Percentiles rank a stretch among this genome's conserved stretches.
phyloP scores from a whole-genome alignment of 2,797 vertebrate genomes.

The Sparidentex hasta region DNA sequence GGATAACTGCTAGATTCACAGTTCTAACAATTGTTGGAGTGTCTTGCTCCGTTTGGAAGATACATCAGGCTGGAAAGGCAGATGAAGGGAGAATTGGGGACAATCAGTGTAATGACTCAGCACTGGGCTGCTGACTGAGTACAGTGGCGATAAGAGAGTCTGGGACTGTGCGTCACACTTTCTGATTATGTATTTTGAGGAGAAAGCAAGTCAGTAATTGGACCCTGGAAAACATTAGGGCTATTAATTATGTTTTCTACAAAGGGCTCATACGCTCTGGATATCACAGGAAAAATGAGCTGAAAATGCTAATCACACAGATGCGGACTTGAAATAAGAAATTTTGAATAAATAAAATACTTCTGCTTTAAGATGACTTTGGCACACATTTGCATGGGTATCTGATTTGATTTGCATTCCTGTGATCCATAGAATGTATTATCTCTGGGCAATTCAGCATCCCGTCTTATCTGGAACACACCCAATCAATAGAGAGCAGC shows the following conservation, averaged over 20 bases:
- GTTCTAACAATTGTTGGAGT: slow-evolving; percentile 14
- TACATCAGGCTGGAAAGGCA: slow-evolving; percentile 10
- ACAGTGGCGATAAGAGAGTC: slow-evolving; percentile 49
- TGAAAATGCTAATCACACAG: slow-evolving; percentile 70
- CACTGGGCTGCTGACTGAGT: slow-evolving; percentile 45
- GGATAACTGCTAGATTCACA: slow-evolving; percentile 5
- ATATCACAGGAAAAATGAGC: slow-evolving; percentile 51
- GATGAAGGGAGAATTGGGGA: not conserved
- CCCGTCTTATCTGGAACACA: slow-evolving; percentile 80
- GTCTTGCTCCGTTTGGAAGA: slow-evolving; percentile 13
- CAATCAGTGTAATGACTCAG: slow-evolving; percentile 50
- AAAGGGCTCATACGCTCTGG: slow-evolving; percentile 42
- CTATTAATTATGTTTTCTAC: slow-evolving; percentile 67
- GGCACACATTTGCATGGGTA: slow-evolving; percentile 80
- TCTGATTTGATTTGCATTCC: slow-evolving; percentile 84
- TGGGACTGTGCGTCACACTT: slow-evolving; percentile 56
- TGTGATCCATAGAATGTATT: slow-evolving; percentile 83
- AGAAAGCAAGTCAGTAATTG: slow-evolving; percentile 64
- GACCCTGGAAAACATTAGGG: slow-evolving; percentile 66
- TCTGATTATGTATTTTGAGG: slow-evolving; percentile 66
- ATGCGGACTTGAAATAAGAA: slow-evolving; percentile 59
- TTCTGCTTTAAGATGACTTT: slow-evolving; percentile 79
- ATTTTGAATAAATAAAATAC: slow-evolving; percentile 71
- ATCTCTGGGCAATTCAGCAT: slow-evolving; percentile 81
- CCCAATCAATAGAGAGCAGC: slow-evolving; percentile 82